These are phyloP conservation scores for Drosophila pachea DNA, from an alignment of 1,140 invertebrate species.

Conservation along the genomic window DNA sequence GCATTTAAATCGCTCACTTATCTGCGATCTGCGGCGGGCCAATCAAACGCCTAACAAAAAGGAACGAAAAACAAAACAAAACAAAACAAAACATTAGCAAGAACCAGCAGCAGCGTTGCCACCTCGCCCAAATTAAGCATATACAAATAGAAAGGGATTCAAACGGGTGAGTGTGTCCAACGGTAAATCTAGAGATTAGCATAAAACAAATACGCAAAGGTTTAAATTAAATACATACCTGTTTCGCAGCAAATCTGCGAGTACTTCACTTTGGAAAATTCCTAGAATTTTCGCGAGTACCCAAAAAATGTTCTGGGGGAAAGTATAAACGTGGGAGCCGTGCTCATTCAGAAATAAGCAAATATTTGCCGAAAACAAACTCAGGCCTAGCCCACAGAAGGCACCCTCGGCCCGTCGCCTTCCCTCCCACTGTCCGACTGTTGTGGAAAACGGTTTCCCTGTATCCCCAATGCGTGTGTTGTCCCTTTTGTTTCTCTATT, in stretches of 20 bases:
- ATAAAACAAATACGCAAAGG: slow-evolving; percentile 45
- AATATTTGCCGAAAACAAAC: slow-evolving; percentile 75
- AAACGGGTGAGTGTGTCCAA: slow-evolving; percentile 40
- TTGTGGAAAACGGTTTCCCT: slow-evolving; percentile 7
- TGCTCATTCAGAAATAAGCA: slow-evolving; percentile 65
- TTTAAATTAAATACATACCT: slow-evolving; percentile 36
- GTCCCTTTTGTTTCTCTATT: slow-evolving; percentile 50
- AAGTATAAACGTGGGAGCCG: slow-evolving; percentile 29
- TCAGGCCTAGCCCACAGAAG: slow-evolving; percentile 17
- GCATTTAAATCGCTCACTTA: slow-evolving; percentile 61
- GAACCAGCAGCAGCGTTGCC: slow-evolving; percentile 2
- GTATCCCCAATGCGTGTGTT: slow-evolving; percentile 29
- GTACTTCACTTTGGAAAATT: neutral
- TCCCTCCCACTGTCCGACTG: neutral
- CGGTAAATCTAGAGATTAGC: slow-evolving; percentile 39
- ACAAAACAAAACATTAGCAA: neutral
- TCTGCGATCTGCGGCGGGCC: slow-evolving; percentile 36
- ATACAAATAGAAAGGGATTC: slow-evolving; percentile 1
- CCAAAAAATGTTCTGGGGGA: neutral
- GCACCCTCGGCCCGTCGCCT: slow-evolving; percentile 5
- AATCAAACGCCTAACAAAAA: slow-evolving; percentile 42
- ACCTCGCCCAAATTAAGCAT: neutral
- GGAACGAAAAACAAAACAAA: slow-evolving; percentile 2
- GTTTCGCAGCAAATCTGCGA: slow-evolving; percentile 18
- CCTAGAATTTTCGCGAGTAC: slow-evolving; percentile 38